Evolutionary conservation across 2,113 vertebrate genomes (phyloP), one percentile per base, ranked within the genome.

Genomic region (Paramisgurnus dabryanus): DNA sequence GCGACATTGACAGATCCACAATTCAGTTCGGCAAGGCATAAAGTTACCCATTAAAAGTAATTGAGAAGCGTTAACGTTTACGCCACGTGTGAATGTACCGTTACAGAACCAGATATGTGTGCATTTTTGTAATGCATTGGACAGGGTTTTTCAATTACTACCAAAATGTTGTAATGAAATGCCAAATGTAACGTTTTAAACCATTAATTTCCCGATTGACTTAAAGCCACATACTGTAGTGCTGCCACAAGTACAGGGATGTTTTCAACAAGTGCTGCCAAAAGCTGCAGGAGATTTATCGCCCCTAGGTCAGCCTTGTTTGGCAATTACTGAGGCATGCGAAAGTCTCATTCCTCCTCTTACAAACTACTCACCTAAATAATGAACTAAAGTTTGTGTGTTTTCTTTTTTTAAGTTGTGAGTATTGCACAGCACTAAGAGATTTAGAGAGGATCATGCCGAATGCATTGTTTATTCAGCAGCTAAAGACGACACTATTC

Each of bases 181-280:
- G 22, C 22, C 22, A 22, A 22, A 22, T 22, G 22, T 22, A 22
- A 22, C 27, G 39, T 65, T 15, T 12, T 34, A 65, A 6, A 67
- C 17, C 34, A 13, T 66, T 66, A 5, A 45, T 71, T 71, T 71
- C 34, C 69, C 57, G 50, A 41, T 71, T 57, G 50, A 71, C 34
- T 71, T n/a, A 57, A 71, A n/a, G 12, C 50, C 39, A 34, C 1
- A 34, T 34, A 34, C n/a, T 9, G n/a, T 10, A n/a, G 15, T 8
- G 4, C 55, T 50, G 55, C 53, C 17, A 40, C 50, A 57, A 40
- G 40, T 9, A 17, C 49, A 70, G 12, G 1, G 15, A 7, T 18
- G 1, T 41, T 72, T 58, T 72, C 3, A 72, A 57, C 9, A 41
- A 39, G 4, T 41, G 34, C 50, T 34, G 8, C 7, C 68, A 70